A percentile compares a stretch with the other conserved stretches of the same genome.
Conservation (phyloP, 2,797 vertebrate genomes). For the Malacoraja senta region DNA sequence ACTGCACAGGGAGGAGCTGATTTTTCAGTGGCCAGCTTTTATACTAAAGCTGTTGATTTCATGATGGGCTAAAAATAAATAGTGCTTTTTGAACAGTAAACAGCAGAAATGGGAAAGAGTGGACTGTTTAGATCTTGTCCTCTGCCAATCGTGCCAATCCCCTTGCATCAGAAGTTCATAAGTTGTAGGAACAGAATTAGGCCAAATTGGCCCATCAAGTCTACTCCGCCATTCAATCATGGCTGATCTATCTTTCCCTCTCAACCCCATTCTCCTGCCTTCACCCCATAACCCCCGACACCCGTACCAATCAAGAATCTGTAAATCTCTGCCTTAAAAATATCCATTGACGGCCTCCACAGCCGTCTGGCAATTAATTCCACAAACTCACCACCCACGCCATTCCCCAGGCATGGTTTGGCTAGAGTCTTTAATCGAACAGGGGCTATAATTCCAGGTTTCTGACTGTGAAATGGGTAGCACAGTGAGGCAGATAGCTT, state of each 20-base stretch:
- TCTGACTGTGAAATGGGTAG: background rate
- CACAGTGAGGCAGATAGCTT: too few relatives aligned
- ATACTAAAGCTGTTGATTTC: background rate
- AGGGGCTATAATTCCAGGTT: background rate
- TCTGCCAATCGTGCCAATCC: background rate
- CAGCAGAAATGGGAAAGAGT: background rate
- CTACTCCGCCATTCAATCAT: too few relatives aligned
- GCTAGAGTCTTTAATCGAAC: background rate
- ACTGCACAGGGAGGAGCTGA: background rate
- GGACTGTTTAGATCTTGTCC: background rate
- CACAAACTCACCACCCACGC: background rate
- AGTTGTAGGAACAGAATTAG: too few relatives aligned
- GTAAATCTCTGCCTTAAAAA: too few relatives aligned
- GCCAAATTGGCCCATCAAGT: too few relatives aligned
- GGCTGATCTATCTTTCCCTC: too few relatives aligned
- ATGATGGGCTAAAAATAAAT: background rate
- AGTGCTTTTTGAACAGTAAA: background rate
- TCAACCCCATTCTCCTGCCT: too few relatives aligned
- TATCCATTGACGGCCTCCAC: too few relatives aligned
- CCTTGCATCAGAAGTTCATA: too few relatives aligned
- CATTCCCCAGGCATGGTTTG: background rate
- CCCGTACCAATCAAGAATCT: too few relatives aligned
- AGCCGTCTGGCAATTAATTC: too few relatives aligned
- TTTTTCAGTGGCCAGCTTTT: background rate
- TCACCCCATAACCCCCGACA: too few relatives aligned